phyloP scores from a whole-genome alignment of 1,140 invertebrate species.

The Augochlora pura region DNA sequence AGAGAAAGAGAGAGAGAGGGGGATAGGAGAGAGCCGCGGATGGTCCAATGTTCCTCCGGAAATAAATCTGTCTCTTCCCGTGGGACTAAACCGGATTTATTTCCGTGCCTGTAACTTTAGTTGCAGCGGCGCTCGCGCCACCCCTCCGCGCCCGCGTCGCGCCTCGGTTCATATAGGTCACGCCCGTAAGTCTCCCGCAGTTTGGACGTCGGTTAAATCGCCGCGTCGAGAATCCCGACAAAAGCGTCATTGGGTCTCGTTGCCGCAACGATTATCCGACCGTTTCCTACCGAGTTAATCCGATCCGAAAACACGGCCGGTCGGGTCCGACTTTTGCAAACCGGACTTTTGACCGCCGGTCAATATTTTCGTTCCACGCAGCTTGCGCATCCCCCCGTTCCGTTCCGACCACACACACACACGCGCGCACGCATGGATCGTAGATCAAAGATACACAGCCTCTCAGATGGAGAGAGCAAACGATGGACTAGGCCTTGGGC shows the following conservation, averaged over 20 bases:
- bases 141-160: too few species aligned
- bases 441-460: too few species aligned
- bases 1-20: neutral
- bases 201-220: conserved; percentile 61
- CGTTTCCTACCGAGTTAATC: conserved; percentile 5
- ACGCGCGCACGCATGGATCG: neutral
- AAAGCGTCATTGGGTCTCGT: conserved; percentile 10
- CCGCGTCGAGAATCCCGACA: conserved; percentile 37
- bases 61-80: conserved; percentile 64
- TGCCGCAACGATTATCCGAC: conserved; percentile 36
- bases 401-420: neutral
- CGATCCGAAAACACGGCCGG: neutral
- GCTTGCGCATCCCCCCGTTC: neutral
- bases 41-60: conserved; percentile 42
- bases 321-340: neutral
- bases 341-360: neutral
- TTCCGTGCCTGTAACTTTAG: conserved; percentile 58
- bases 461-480: too few species aligned
- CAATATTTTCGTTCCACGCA: neutral
- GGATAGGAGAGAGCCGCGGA: conserved; percentile 1
- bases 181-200: conserved; percentile 55
- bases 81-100: conserved; percentile 64
- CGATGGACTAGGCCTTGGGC: too few species aligned
- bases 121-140: conserved; percentile 13
- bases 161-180: conserved; percentile 53